phyloP scores from a whole-genome alignment of 2,113 vertebrate genomes.

The Condylura cristata region DNA sequence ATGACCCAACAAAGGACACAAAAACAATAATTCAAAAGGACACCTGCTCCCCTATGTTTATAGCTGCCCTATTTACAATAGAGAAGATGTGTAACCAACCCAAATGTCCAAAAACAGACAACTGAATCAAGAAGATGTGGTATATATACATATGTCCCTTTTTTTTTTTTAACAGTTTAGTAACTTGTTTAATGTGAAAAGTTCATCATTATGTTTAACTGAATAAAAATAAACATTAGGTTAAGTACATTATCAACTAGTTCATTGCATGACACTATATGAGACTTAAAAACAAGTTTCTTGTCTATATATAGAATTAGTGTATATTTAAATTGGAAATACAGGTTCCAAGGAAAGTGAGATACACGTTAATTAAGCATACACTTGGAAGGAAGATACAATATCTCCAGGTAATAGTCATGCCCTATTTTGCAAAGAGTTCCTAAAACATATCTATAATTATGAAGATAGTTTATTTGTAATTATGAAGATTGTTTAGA shows the following conservation, averaged over 20 bases:
- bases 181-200: conserved; percentile 30
- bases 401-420: neutral
- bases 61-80: too few species aligned
- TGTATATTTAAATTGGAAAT: conserved; percentile 28
- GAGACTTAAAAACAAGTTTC: conserved; percentile 49
- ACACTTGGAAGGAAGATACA: conserved; percentile 28
- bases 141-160: too few species aligned
- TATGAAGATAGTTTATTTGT: too few species aligned
- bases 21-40: too few species aligned
- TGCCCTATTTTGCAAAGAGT: neutral
- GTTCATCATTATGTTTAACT: neutral
- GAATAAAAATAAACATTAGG: conserved; percentile 34
- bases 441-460: conserved; percentile 41
- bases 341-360: neutral
- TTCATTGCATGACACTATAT: conserved; percentile 11
- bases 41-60: too few species aligned
- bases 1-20: too few species aligned
- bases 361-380: conserved; percentile 18
- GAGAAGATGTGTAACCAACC: too few species aligned
- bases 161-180: neutral
- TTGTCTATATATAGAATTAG: conserved; percentile 37
- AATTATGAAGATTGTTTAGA: too few species aligned
- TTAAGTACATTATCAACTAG: conserved; percentile 8
- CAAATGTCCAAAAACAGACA: too few species aligned
- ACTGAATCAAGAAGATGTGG: too few species aligned